Evolutionary conservation across 1,140 invertebrate species (phyloP), one percentile per base, ranked within the genome.

Genomic region (Camponotus floridanus): DNA sequence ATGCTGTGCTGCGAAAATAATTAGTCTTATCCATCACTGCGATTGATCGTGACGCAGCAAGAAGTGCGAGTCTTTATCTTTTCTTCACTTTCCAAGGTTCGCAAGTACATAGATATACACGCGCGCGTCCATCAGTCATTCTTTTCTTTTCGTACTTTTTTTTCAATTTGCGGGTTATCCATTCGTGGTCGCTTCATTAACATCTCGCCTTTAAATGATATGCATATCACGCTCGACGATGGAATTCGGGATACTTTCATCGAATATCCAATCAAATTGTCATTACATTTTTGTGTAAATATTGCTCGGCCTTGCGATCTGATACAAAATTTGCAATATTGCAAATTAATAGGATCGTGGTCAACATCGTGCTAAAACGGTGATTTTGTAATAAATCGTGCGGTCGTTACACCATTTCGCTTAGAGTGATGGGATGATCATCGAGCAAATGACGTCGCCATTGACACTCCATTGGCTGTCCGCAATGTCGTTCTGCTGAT

Each of bases 11-110:
- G 26, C 6, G 51, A 73, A 45, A 81, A 51, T 81, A 81, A 81
- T 81, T 73, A 81, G 79, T 81, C 78, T 81, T 81, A 81, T 73
- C 78, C 78, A 71, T 59, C 36, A 71, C 26, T 11, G n/a, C 78
- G 51, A 79, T 79, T 71, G 65, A 81, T 59, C 67, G 39, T 81
- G 78, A 81, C 78, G 67, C 21, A 42, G 67, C 67, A 59, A 59
- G 39, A 57, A 51, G 59, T 42, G 65, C 15, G 51, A 73, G 21
- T 81, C 51, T 61, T 81, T 71, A 81, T 81, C 67, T 59, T 68
- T 59, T 68, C 67, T 71, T 6, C 67, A 59, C 33, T 59, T 81
- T 59, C 36, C 26, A 21, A 71, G n/a, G 13, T 18, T 55, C 13
- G 48, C 4, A 36, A 42, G 0, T 81, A 59, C 3, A 1, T 71